Evolutionary conservation across 2,113 vertebrate genomes (phyloP), one percentile per base, ranked within the genome.

Genomic region (Microtus montanus): DNA sequence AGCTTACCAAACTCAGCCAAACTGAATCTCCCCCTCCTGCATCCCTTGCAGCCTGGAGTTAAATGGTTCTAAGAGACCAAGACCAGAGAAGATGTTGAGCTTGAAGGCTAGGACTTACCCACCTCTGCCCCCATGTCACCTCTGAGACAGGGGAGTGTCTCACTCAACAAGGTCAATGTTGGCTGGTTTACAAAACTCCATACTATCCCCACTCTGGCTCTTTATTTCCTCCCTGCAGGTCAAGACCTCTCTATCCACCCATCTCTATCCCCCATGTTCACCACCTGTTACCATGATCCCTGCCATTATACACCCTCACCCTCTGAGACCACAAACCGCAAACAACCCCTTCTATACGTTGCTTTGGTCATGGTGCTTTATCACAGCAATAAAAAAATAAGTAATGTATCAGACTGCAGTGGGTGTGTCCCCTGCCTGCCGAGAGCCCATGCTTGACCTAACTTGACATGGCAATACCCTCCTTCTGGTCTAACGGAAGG

Each of bases 21-120:
- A 49, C 0, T 7, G 44, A 33, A 2, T 26, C 30, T 24, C 11
- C 52, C 24, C 0, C 17, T 9, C 2, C 13, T 49, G 17, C 1
- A 0, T 13, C 70, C 2, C 41, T 71, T n/a, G 26, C 6, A 2
- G 77, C 2, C n/a, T 10, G 0, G 13, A n/a, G n/a, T 15, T 35
- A 7, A 24, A 20, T 5, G 9, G 7, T 9, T 44, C 30, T 15
- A 0, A 2, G 63, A 71, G n/a, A 17, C 33, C 41, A 44, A n/a
- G 35, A 12, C 33, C 44, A 75, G 87, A n/a, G 92, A 94, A 93
- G 83, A 92, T 38, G 86, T 70, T 92, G 92, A 90, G 74, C 73
- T 90, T 41, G 87, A 77, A 94, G 96, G 91, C 74, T 91, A 93
- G 93, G 95, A 90, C 91, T 7, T 7, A 52, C n/a, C 61, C 54